Evolutionary conservation across 1,140 invertebrate species (phyloP).

Genomic region (Cyrtorhinus lividipennis): DNA sequence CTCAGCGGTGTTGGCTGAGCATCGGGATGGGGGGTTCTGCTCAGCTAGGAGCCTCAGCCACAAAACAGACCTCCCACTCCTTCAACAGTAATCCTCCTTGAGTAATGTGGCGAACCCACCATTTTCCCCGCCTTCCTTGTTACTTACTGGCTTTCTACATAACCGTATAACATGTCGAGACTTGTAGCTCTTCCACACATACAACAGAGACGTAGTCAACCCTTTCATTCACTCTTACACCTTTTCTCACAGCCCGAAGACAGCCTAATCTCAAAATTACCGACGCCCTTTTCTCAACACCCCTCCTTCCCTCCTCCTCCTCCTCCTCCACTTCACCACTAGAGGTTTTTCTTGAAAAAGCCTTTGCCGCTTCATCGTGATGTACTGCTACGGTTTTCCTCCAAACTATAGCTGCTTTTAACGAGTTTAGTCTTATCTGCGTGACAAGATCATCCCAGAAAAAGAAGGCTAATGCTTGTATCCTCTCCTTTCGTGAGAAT

Average conservation of each 20-base stretch:
- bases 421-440: no score
- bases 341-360: no score
- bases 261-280: background rate
- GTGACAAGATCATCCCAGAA: no score
- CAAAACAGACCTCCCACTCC: background rate
- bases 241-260: background rate
- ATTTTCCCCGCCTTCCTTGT: background rate
- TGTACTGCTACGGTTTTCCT: no score
- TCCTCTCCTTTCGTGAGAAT: no score
- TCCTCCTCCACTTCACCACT: no score
- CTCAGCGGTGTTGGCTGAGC: no score
- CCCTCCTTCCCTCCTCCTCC: no score
- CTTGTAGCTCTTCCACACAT: background rate
- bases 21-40: background rate
- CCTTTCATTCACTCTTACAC: background rate
- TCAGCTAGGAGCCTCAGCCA: background rate
- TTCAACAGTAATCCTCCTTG: background rate
- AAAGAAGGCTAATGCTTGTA: no score
- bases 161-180: background rate
- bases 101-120: background rate
- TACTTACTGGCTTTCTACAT: background rate
- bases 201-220: background rate
- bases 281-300: background rate
- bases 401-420: no score
- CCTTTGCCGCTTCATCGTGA: no score